Base-by-base conservation (phyloP, 1,140 invertebrate species). In the Panagrolaimus sp. region DNA sequence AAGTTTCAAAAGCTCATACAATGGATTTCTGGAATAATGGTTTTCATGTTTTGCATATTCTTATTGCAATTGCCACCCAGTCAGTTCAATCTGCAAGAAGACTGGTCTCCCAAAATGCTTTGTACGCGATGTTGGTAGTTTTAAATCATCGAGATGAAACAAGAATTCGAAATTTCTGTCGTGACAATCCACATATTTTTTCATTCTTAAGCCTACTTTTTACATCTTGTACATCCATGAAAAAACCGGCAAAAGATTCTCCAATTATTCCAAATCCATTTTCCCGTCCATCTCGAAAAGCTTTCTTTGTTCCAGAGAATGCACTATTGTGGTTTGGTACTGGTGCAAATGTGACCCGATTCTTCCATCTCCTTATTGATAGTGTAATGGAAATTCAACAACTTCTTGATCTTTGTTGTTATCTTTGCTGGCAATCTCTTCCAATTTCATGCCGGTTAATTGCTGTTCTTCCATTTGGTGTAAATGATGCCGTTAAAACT, bases 301-400 rank as follows among this genome's bases (percentile, higher is more conserved):
- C 52, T 2, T 58, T 58, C 52, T n/a, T 21, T 58, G 52, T 58
- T 21, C 52, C 52, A 12, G 52, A 58, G 28, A 58, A 58, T 21
- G 52, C 52, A 12, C 52, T n/a, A 58, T 4, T 28, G 2, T 58
- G 52, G 52, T 58, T 58, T 28, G 28, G 28, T 12, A 21, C 21
- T 58, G 28, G 52, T 17, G 21, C 21, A 21, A 58, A 58, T 17
- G 21, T 21, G 1, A 21, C 21, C 3, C 15, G 52, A 12, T 58
- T 58, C 17, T 58, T 58, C 17, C 28, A 58, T 28, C 52, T 58
- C 4, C 17, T 58, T 2, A 17, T 58, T 17, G 52, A 58, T 28
- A 21, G 15, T 21, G 15, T 28, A 8, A n/a, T 58, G 10, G 52
- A 58, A 26, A 14, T 58, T 14, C 52, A 58, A 28, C 15, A 12